Percentiles rank a stretch among this genome's conserved stretches.
Evolutionary conservation across 2,113 vertebrate species (phyloP).

Genomic region (Hippocampus comes): DNA sequence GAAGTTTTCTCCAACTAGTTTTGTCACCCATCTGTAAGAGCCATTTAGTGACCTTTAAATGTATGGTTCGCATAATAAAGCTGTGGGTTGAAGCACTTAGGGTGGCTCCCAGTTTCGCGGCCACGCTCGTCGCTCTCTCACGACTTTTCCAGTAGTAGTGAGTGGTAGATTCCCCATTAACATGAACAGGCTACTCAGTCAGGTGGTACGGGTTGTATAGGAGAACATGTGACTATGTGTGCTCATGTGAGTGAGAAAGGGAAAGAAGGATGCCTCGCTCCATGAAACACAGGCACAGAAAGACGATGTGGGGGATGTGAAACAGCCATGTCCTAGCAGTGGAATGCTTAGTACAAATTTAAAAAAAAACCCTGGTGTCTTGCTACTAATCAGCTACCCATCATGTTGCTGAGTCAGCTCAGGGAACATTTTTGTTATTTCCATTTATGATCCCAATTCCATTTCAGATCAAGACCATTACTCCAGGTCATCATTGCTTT

Average conservation of each 20-base stretch:
- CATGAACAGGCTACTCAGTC: constrained; percentile 26
- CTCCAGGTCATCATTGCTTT: background rate
- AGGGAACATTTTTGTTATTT: constrained; percentile 20
- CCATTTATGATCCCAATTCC: background rate
- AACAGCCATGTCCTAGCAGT: constrained; percentile 28
- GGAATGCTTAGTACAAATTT: constrained; percentile 22
- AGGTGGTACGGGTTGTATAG: constrained; percentile 43
- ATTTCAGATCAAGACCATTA: background rate
- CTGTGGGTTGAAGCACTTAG: constrained; percentile 27
- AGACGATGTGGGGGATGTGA: constrained; percentile 2
- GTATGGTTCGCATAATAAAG: constrained; percentile 45
- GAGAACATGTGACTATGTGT: constrained; percentile 45
- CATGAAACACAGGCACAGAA: constrained; percentile 20
- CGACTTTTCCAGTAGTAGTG: constrained; percentile 47
- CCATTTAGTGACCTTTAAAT: constrained; percentile 42
- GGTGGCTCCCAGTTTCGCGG: constrained; percentile 16
- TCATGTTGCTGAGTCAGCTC: constrained; percentile 30
- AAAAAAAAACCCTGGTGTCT: constrained; percentile 15
- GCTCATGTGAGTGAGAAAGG: constrained; percentile 41
- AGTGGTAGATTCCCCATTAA: constrained; percentile 28
- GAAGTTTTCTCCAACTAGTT: constrained; percentile 9
- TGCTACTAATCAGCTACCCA: constrained; percentile 27
- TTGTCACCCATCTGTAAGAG: constrained; percentile 27
- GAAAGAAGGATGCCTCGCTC: constrained; percentile 2
- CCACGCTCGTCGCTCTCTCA: constrained; percentile 43